Percentiles rank a stretch among this genome's conserved stretches.
Evolutionary conservation across 2,797 vertebrate species (phyloP).

Genomic region (Molossus alvarezi): DNA sequence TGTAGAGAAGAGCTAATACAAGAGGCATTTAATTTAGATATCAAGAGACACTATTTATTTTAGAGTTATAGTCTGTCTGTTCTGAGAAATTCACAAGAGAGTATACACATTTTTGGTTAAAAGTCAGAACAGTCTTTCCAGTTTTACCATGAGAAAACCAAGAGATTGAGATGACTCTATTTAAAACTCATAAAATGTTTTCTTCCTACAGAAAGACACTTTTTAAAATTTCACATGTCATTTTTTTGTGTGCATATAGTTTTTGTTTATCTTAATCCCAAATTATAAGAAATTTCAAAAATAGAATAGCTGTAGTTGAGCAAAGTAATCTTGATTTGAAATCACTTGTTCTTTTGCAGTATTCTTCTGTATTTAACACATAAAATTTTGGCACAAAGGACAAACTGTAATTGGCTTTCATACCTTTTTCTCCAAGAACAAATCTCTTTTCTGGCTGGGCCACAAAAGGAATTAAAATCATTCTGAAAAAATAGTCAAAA

Average conservation of each 20-base stretch:
- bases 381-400: slow-evolving; percentile 43
- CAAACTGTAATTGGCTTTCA: slow-evolving; percentile 3
- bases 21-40: neutral
- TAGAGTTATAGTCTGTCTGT: neutral
- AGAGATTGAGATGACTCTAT: slow-evolving; percentile 17
- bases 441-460: slow-evolving; percentile 24
- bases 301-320: neutral
- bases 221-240: slow-evolving; percentile 18
- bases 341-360: slow-evolving; percentile 45
- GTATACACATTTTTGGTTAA: neutral
- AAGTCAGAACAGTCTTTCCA: neutral
- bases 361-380: slow-evolving; percentile 33
- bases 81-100: slow-evolving; percentile 12
- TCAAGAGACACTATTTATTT: neutral
- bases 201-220: neutral
- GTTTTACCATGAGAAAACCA: slow-evolving; percentile 29
- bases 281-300: slow-evolving; percentile 33
- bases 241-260: neutral
- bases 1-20: neutral
- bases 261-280: neutral
- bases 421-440: neutral
- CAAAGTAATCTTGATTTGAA: slow-evolving; percentile 50
- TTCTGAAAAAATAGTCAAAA: slow-evolving; percentile 15
- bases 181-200: slow-evolving; percentile 53
- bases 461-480: slow-evolving; percentile 36